phyloP scores from a whole-genome alignment of 2,113 vertebrate genomes.

The Varanus salvator region DNA sequence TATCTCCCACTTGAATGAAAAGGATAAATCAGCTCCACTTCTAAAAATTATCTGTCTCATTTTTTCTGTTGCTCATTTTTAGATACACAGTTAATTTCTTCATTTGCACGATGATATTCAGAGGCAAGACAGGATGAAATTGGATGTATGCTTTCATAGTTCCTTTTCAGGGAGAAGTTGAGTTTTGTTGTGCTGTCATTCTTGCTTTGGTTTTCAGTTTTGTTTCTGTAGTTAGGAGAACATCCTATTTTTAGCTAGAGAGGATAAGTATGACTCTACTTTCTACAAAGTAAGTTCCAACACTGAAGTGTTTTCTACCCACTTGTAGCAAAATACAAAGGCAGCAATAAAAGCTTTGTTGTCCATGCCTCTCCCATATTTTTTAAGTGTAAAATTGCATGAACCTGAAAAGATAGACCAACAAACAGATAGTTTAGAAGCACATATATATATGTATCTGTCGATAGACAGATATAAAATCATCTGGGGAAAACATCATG shows the following conservation, averaged over 20 bases:
- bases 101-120: neutral
- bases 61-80: neutral
- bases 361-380: slow-evolving; percentile 25
- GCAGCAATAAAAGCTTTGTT: slow-evolving; percentile 38
- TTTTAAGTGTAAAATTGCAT: neutral
- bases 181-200: too few relatives aligned
- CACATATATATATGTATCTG: too few relatives aligned
- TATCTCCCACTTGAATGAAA: neutral
- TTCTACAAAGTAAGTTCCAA: slow-evolving; percentile 16
- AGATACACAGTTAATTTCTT: neutral
- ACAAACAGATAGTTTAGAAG: too few relatives aligned
- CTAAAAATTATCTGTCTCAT: neutral
- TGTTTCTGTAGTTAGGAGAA: neutral
- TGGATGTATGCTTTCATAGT: neutral
- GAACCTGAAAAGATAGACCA: neutral
- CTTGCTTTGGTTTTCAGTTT: neutral
- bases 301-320: slow-evolving; percentile 44
- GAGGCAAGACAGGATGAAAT: neutral
- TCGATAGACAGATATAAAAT: neutral
- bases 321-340: slow-evolving; percentile 44
- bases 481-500: too few relatives aligned
- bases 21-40: neutral
- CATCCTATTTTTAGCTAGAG: slow-evolving; percentile 20
- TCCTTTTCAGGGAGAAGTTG: neutral
- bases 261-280: slow-evolving; percentile 7